phyloP scores from a whole-genome alignment of 1,140 invertebrate genomes.

The Caenorhabditis latens region DNA sequence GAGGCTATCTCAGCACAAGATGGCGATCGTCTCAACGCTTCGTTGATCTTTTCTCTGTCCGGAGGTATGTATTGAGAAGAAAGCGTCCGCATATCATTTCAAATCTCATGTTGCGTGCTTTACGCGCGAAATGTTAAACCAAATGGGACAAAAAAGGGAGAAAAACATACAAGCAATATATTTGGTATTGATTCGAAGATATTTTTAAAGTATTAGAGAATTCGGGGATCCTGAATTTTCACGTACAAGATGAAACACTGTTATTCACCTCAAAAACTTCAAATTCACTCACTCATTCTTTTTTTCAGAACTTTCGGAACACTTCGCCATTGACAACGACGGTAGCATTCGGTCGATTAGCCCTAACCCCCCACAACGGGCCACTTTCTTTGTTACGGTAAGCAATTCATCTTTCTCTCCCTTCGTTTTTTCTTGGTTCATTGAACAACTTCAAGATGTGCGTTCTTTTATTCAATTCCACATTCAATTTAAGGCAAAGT shows the following conservation, averaged over 20 bases:
- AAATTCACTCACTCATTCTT: too few species aligned
- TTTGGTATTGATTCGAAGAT: too few species aligned
- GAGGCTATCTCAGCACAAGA: conserved; percentile 68
- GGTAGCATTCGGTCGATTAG: conserved; percentile 48
- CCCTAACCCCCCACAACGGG: conserved; percentile 49
- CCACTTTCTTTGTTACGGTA: conserved; percentile 58
- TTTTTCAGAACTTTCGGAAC: conserved; percentile 61
- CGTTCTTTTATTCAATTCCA: conserved; percentile 46
- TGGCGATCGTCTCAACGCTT: conserved; percentile 69
- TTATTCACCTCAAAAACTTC: background rate
- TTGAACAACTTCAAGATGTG: conserved; percentile 57
- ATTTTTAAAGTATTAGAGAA: too few species aligned
- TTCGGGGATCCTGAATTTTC: too few species aligned
- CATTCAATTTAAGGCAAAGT: conserved; percentile 50
- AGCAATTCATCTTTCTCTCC: conserved; percentile 6
- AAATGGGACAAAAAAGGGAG: background rate
- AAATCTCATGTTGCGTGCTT: conserved; percentile 58
- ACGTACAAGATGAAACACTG: too few species aligned
- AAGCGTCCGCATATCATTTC: background rate
- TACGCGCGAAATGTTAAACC: conserved; percentile 31
- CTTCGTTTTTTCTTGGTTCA: conserved; percentile 16
- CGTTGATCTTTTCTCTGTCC: conserved; percentile 67
- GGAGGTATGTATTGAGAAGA: conserved; percentile 64
- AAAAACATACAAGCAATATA: background rate
- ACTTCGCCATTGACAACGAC: conserved; percentile 54